Evolutionary conservation across 2,113 vertebrate species (phyloP), one percentile per base, ranked within the genome.

Genomic region (Hippocampus barbouri): DNA sequence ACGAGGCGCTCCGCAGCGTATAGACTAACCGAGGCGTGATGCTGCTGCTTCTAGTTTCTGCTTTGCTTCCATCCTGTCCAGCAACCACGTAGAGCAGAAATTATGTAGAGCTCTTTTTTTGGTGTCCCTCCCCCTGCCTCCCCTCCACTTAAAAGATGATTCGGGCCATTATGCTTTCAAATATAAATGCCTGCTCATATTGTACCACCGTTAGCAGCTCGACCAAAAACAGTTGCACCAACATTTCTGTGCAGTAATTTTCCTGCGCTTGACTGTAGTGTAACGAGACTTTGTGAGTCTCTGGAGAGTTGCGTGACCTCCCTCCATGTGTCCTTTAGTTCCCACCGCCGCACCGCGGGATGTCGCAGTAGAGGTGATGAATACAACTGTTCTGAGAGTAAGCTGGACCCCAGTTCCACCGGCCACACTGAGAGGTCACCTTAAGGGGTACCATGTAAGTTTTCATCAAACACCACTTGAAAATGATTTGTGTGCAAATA

Each of bases 401-500:
- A 94, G 88, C 84, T 99, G 97, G 97, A 91, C 90, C 6, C 86
- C 88, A 6, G 90, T 96, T 74, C 92, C 94, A 6, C 91, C 93
- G 79, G 92, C 93, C 79, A 91, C 93, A 77, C 90, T 98, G 51
- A 93, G 93, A 60, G 97, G 97, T 27, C 95, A 93, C 76, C 93
- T 98, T 7, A 90, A 83, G 76, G 97, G 97, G 68, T 97, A 99
- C 82, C 92, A 92, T 90, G 97, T 98, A 84, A 90, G 89, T 90
- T 66, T 25, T 25, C 27, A 2, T 34, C 1, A 53, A 63, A 14
- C 38, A 30, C 56, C 14, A 30, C 43, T 18, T 10, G 4, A 30
- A 20, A 71, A 62, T 40, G 7, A 30, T 53, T 53, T 54, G 27
- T 34, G 23, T 3, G 16, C 25, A 51, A 16, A 51, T 51, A 20